Evolutionary conservation across 2,888 invertebrate genomes (phyloP).

Genomic region (Cremastinae sp.): DNA sequence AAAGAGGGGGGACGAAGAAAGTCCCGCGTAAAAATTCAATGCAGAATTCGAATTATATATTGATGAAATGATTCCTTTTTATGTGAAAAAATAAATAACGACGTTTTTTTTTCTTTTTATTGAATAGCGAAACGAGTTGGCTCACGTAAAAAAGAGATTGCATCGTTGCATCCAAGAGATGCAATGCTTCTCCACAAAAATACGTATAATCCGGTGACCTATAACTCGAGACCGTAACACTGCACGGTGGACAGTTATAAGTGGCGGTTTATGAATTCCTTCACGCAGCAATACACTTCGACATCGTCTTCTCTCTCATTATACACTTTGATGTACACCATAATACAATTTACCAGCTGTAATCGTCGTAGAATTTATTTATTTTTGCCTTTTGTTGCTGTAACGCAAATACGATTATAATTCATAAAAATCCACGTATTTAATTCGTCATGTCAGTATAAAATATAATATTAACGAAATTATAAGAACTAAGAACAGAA

Average conservation of each 20-base stretch:
- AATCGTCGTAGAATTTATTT: no score
- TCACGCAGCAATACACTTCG: slow-evolving; percentile 54
- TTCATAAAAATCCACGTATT: background rate
- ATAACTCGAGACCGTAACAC: slow-evolving; percentile 54
- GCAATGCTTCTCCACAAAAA: slow-evolving; percentile 39
- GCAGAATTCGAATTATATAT: no score
- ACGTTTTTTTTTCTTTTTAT: slow-evolving; percentile 1
- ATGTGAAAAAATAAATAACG: background rate
- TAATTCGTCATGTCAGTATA: background rate
- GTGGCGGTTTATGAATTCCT: slow-evolving; percentile 62
- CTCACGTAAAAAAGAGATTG: slow-evolving; percentile 1
- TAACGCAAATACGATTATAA: no score
- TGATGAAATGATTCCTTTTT: no score
- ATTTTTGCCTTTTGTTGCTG: no score
- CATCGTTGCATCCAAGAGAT: slow-evolving; percentile 34
- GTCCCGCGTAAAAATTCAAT: no score
- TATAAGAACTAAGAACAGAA: no score
- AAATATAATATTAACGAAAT: no score
- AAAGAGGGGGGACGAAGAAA: no score
- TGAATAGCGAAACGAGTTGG: background rate
- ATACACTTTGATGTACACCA: slow-evolving; percentile 3
- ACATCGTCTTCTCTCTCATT: slow-evolving; percentile 11
- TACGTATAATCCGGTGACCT: slow-evolving; percentile 60
- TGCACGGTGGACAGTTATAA: slow-evolving; percentile 62
- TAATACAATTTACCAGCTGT: background rate